Percentiles rank a stretch among this genome's conserved stretches.
Evolutionary conservation across 2,888 invertebrate species (phyloP).

Genomic region (Subacronicta megacephala): DNA sequence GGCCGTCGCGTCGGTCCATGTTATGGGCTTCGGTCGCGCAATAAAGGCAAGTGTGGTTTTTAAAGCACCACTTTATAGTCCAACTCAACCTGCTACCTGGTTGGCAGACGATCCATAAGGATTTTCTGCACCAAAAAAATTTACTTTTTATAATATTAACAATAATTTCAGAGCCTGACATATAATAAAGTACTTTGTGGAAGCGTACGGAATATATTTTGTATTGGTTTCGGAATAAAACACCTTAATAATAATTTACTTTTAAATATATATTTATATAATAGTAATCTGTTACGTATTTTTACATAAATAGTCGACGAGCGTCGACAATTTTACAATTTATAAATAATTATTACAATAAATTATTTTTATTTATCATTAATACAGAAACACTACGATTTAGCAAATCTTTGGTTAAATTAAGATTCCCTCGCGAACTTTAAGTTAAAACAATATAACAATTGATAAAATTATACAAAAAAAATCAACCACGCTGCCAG

Average conservation of each 20-base stretch:
- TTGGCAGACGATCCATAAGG: too few species aligned
- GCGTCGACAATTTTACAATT: slow-evolving; percentile 54
- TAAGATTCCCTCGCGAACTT: slow-evolving; percentile 71
- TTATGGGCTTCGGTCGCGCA: too few species aligned
- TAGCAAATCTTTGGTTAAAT: slow-evolving; percentile 80
- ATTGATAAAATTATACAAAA: slow-evolving; percentile 66
- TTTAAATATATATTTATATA: slow-evolving; percentile 85
- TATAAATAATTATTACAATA: slow-evolving; percentile 66
- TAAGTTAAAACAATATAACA: slow-evolving; percentile 75
- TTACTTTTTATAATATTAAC: too few species aligned
- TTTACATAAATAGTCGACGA: slow-evolving; percentile 66
- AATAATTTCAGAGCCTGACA: too few species aligned
- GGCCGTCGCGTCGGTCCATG: too few species aligned
- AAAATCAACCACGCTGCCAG: slow-evolving; percentile 68
- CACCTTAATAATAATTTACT: slow-evolving; percentile 73
- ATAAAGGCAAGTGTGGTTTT: too few species aligned
- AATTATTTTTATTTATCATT: slow-evolving; percentile 66
- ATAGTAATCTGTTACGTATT: slow-evolving; percentile 83
- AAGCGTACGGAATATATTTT: background rate
- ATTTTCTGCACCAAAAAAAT: too few species aligned
- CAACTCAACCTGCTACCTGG: too few species aligned
- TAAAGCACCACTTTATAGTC: too few species aligned
- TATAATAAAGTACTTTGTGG: too few species aligned
- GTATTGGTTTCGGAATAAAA: slow-evolving; percentile 44
- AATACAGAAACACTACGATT: slow-evolving; percentile 70